Base-by-base conservation (phyloP, 2,888 invertebrate species). In the Sminthurinus aureus region DNA sequence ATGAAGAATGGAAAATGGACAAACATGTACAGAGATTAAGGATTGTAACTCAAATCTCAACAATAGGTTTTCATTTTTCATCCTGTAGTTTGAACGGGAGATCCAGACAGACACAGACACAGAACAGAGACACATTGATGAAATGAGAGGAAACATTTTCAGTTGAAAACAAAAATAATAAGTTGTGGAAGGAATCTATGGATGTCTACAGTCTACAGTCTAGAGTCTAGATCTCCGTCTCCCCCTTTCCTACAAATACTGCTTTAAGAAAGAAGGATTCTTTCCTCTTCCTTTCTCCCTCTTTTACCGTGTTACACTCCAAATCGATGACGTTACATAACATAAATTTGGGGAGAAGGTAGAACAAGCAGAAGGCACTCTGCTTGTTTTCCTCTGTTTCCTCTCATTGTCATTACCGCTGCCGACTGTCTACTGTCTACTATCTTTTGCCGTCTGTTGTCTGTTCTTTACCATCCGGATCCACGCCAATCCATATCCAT, bases 121-220 rank as follows among this genome's bases (percentile, higher is more conserved):
- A 74, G 6, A 22, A 74, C 26, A 74, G 15, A 74, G n/a, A 18
- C 26, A 50, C 38, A 73, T 6, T 73, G 50, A 22, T 15, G 51
- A n/a, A 18, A 75, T 11, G 75, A 75, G 51, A 64, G 66, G 38
- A 20, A n/a, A n/a, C n/a, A n/a, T n/a, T n/a, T n/a, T n/a, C n/a
- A n/a, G n/a, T n/a, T n/a, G n/a, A n/a, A 69, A 69, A 15, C 51
- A 69, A 50, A 71, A 22, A 13, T 38, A 66, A 20, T 13, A 22
- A 71, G 79, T 50, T 0, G 12, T 0, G 12, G 38, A 20, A 66
- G 18, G 18, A 20, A 18, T 6, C 6, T 15, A 66, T 6, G 66
- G 66, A 66, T 15, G n/a, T n/a, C n/a, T n/a, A n/a, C n/a, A n/a
- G n/a, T n/a, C n/a, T n/a, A n/a, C n/a, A n/a, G n/a, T n/a, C n/a